Percentiles rank a stretch among this genome's conserved stretches.
These are phyloP conservation scores for Drosophila formosana DNA, from an alignment of 2,888 invertebrate species.

Conservation along the genomic window DNA sequence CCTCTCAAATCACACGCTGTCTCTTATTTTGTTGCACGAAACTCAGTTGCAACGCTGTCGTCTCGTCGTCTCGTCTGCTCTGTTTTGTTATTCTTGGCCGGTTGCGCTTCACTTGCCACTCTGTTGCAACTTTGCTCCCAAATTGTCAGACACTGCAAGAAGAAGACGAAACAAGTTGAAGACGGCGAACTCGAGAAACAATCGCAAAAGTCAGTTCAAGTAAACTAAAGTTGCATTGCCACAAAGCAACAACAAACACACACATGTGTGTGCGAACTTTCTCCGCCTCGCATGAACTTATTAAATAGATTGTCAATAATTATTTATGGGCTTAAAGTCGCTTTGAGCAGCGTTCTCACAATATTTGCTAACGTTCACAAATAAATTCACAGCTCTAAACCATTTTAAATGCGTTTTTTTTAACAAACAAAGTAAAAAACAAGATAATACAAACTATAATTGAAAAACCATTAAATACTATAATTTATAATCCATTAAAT, in stretches of 20 bases:
- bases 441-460: too few species aligned
- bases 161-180: conserved; percentile 9
- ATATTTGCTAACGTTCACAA: not conserved
- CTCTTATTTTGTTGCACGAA: conserved; percentile 34
- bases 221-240: conserved; percentile 30
- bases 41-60: conserved; percentile 57
- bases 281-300: not conserved
- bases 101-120: conserved; percentile 43
- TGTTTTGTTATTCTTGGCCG: conserved; percentile 46
- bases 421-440: too few species aligned
- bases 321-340: conserved; percentile 9
- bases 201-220: conserved; percentile 44
- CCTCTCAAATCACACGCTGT: conserved; percentile 31
- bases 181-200: conserved; percentile 14
- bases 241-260: conserved; percentile 7
- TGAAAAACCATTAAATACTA: too few species aligned
- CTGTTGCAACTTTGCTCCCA: conserved; percentile 46
- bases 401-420: too few species aligned
- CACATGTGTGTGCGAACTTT: not conserved
- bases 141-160: conserved; percentile 46
- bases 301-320: conserved; percentile 1
- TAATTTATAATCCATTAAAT: too few species aligned
- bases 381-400: not conserved
- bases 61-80: not conserved
- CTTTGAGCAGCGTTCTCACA: not conserved